A percentile compares a stretch with the other conserved stretches of the same genome.
Evolutionary conservation across 2,797 vertebrate genomes (phyloP).

Genomic region (Hippopotamyrus pictus): DNA sequence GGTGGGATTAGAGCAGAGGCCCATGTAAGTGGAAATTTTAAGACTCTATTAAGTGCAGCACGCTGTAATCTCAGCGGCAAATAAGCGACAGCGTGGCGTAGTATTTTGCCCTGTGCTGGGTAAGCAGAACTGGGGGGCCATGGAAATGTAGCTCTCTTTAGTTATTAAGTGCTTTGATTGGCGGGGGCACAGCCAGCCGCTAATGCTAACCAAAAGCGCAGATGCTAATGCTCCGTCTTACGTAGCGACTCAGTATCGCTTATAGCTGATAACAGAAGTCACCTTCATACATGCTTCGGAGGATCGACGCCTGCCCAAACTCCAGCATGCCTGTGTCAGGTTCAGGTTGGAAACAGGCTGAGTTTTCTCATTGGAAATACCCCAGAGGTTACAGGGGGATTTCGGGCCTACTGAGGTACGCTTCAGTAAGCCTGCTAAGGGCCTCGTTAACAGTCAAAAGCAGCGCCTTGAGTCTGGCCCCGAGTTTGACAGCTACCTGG

Average conservation of each 20-base stretch:
- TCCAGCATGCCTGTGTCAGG: background rate
- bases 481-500: background rate
- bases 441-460: background rate
- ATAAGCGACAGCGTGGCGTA: background rate
- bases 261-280: background rate
- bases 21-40: slow-evolving; percentile 12
- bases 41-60: background rate
- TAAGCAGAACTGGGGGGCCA: background rate
- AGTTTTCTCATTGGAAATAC: background rate
- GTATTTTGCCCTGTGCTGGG: background rate
- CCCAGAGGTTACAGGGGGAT: background rate
- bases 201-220: background rate
- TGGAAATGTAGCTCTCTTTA: background rate
- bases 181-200: background rate
- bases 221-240: background rate
- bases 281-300: background rate
- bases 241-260: background rate
- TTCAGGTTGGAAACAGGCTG: background rate
- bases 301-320: background rate
- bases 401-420: background rate
- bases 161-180: background rate
- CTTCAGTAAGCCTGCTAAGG: background rate
- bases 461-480: background rate
- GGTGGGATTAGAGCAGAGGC: background rate
- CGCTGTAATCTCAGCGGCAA: background rate